These are phyloP conservation scores for Girardia tigrina DNA, from an alignment of 2,888 invertebrate species.

Conservation along the genomic window DNA sequence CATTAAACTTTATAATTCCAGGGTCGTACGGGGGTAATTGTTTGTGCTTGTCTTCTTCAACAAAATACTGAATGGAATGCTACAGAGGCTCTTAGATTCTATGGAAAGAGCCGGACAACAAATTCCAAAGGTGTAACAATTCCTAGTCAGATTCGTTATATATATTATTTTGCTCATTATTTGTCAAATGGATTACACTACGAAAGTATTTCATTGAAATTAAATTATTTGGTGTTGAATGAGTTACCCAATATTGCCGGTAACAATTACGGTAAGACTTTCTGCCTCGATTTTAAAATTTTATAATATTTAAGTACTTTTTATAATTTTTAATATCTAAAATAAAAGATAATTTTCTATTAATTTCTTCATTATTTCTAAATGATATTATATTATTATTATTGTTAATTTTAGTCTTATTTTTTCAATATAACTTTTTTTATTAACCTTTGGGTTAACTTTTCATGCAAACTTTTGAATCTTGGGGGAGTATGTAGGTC, in stretches of 20 bases:
- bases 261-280: neutral
- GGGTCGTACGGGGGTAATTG: constrained; percentile 72
- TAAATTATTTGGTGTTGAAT: neutral
- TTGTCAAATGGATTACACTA: neutral
- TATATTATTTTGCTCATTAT: constrained; percentile 73
- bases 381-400: no score
- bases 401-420: no score
- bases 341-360: no score
- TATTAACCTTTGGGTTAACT: no score
- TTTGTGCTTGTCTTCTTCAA: constrained; percentile 87
- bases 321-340: no score
- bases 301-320: no score
- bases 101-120: constrained; percentile 73
- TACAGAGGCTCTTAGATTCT: constrained; percentile 73
- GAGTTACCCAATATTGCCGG: neutral
- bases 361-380: no score
- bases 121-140: constrained; percentile 81
- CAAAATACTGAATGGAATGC: constrained; percentile 52
- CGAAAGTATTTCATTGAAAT: neutral
- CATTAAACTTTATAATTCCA: no score
- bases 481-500: no score
- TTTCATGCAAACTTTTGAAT: no score
- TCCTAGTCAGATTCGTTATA: constrained; percentile 88
- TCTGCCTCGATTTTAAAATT: no score
- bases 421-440: no score